Base-by-base conservation (phyloP, 2,113 vertebrate species). In the Eclectus roratus region DNA sequence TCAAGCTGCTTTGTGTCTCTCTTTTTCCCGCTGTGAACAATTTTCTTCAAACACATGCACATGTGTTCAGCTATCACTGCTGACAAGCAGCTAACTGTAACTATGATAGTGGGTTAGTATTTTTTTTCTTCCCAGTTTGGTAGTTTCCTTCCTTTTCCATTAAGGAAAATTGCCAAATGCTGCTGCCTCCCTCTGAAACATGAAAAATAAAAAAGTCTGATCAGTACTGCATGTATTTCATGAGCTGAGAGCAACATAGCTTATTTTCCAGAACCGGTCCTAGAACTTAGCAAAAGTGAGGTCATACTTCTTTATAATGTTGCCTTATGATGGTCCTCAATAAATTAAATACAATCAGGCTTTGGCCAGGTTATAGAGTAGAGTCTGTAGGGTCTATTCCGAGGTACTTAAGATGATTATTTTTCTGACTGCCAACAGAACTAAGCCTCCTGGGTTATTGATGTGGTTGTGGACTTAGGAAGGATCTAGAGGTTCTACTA, bases 101-200 rank as follows among this genome's bases (percentile, higher is more conserved):
- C 49, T 66, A 60, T 80, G 81, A 66, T 47, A 80, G 64, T 77
- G 69, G 72, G 58, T 52, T 94, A 87, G 35, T n/a, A 21, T 61
- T 89, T 80, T 79, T 91, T 87, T 91, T 56, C 41, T 73, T 68
- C 55, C 55, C 37, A 80, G 53, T 87, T 91, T 6, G 6, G 65
- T 80, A 41, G 91, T 94, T 91, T 84, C 58, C 58, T 93, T 95
- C 55, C 58, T 86, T 80, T 89, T 80, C 49, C 55, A 78, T 80
- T 89, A 80, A 84, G 46, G 27, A 95, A 91, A 94, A 84, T 56
- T 81, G 65, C 81, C 81, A 87, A 87, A 58, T 49, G 33, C 53
- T 84, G 17, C 69, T 61, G 60, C 64, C 64, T 95, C 64, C 68
- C 49, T 84, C 65, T 39, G 35, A 58, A 94, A 61, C 21, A 9